These are phyloP conservation scores for Heterochromis multidens DNA, from an alignment of 2,113 vertebrate species.

Conservation along the genomic window DNA sequence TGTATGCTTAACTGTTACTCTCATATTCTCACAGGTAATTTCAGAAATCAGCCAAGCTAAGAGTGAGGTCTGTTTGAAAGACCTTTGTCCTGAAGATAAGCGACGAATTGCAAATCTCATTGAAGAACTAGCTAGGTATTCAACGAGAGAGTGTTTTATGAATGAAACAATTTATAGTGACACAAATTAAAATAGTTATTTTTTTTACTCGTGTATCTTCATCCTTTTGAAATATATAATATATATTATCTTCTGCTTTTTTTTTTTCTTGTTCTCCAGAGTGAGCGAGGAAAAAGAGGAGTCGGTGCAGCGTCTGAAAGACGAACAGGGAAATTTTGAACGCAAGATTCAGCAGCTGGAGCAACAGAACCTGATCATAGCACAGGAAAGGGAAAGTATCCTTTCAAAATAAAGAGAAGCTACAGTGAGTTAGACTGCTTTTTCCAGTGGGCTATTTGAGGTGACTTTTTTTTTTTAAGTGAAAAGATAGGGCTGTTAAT, in stretches of 20 bases:
- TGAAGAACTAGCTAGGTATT: conserved; percentile 93
- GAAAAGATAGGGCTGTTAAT: background rate
- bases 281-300: conserved; percentile 95
- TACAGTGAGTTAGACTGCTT: background rate
- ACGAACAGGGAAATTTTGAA: conserved; percentile 90
- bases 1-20: background rate
- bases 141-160: background rate
- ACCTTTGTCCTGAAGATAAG: conserved; percentile 97
- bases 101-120: conserved; percentile 94
- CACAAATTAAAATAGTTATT: background rate
- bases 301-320: conserved; percentile 85
- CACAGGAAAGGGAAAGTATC: conserved; percentile 95
- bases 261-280: conserved; percentile 66
- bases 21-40: conserved; percentile 66
- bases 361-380: conserved; percentile 88
- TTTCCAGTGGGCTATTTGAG: background rate
- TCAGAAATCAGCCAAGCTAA: conserved; percentile 65
- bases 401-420: conserved; percentile 68
- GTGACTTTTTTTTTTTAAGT: background rate
- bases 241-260: background rate
- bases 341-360: conserved; percentile 91
- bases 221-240: background rate
- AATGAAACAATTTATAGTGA: background rate
- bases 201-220: background rate
- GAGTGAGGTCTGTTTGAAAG: conserved; percentile 85